Evolutionary conservation across 1,140 invertebrate species (phyloP).

Genomic region (Aphidius ervi): DNA sequence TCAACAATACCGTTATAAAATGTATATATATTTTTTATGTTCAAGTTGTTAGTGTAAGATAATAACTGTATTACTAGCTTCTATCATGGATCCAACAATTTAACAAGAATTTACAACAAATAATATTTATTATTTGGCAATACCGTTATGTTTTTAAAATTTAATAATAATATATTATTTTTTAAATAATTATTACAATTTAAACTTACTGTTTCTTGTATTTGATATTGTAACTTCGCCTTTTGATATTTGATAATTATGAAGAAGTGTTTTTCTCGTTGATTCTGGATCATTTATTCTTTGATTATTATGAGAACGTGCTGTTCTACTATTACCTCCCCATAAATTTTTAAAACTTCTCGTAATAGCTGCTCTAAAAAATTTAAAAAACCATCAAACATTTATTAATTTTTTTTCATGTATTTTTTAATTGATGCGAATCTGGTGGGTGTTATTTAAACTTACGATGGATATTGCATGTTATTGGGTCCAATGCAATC

Average conservation of each 20-base stretch:
- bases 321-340: conserved; percentile 59
- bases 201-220: conserved; percentile 41
- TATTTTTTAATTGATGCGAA: no score
- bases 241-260: conserved; percentile 45
- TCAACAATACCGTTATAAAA: conserved; percentile 42
- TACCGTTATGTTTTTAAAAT: conserved; percentile 13
- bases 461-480: conserved; percentile 75
- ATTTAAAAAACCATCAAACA: conserved; percentile 2
- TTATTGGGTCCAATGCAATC: conserved; percentile 78
- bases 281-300: conserved; percentile 65
- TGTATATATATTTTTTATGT: conserved; percentile 1
- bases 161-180: background rate
- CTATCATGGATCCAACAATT: conserved; percentile 1
- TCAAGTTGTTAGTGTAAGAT: no score
- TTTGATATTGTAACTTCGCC: conserved; percentile 44
- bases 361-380: conserved; percentile 61
- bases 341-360: conserved; percentile 60
- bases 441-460: conserved; percentile 21
- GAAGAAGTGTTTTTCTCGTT: conserved; percentile 65
- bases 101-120: background rate
- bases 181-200: background rate
- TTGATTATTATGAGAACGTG: conserved; percentile 54
- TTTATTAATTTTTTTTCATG: background rate
- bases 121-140: conserved; percentile 21
- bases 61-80: background rate